These are phyloP conservation scores for Tyria jacobaeae DNA, from an alignment of 2,888 invertebrate species.

Conservation along the genomic window DNA sequence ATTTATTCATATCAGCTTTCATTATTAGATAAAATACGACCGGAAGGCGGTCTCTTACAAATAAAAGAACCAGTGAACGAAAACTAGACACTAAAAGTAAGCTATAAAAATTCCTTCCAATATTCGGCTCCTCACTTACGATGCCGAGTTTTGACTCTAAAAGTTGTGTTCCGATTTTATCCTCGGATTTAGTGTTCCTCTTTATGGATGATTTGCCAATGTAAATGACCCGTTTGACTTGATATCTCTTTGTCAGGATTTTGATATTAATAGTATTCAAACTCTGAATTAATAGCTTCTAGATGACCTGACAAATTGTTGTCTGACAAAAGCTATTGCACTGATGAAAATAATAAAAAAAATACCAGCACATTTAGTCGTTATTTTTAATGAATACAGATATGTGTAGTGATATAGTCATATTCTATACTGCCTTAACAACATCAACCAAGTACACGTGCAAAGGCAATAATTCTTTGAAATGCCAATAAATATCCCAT, in stretches of 20 bases:
- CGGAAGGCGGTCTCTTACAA: background rate
- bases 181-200: constrained; percentile 28
- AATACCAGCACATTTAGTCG: no score
- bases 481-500: background rate
- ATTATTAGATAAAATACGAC: background rate
- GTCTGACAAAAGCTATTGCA: no score
- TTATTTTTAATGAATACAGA: no score
- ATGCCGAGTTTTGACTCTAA: constrained; percentile 41
- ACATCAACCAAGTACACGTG: background rate
- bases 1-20: no score
- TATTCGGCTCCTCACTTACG: constrained; percentile 38
- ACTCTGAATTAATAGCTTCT: background rate
- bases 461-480: background rate
- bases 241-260: constrained; percentile 36
- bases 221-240: constrained; percentile 40
- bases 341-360: no score
- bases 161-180: constrained; percentile 36
- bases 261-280: constrained; percentile 2
- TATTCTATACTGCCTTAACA: background rate
- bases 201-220: constrained; percentile 44
- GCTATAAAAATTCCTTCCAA: constrained; percentile 40
- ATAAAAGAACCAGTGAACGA: constrained; percentile 20
- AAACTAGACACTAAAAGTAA: constrained; percentile 30
- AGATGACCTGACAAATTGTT: no score
- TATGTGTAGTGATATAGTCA: background rate